phyloP scores from a whole-genome alignment of 2,113 vertebrate genomes.

The Spea multiplicata region DNA sequence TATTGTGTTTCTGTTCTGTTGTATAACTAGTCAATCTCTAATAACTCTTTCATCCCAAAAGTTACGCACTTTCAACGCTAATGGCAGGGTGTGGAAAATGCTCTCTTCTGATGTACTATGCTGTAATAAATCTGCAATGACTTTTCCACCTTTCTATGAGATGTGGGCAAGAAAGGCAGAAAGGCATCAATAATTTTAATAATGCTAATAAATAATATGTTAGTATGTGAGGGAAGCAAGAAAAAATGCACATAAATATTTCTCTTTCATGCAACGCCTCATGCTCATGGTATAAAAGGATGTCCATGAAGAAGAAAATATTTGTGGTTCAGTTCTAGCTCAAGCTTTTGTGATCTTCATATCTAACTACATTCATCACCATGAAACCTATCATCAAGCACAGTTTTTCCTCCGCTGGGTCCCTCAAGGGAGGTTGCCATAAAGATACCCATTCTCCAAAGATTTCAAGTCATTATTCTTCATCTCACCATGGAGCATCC shows the following conservation, averaged over 20 bases:
- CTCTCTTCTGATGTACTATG: conserved; percentile 3
- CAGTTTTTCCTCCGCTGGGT: conserved; percentile 3
- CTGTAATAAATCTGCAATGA: not conserved
- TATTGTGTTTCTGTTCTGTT: not conserved
- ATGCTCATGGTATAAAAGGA: conserved; percentile 8
- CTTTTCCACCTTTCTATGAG: conserved; percentile 14
- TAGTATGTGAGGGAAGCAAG: not conserved
- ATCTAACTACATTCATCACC: not conserved
- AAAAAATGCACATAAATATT: conserved; percentile 6
- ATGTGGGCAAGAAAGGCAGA: too few species aligned
- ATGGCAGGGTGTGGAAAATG: conserved; percentile 17
- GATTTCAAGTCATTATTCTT: not conserved
- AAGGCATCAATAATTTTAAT: too few species aligned
- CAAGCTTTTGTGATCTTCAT: not conserved
- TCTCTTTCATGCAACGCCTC: conserved; percentile 11
- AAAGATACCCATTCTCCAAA: not conserved
- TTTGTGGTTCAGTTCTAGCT: not conserved
- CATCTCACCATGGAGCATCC: not conserved
- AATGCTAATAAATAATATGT: too few species aligned
- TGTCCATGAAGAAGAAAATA: not conserved
- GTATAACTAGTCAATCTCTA: not conserved
- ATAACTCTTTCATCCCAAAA: conserved; percentile 24
- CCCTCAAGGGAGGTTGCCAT: not conserved
- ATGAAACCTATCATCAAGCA: conserved; percentile 14
- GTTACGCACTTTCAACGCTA: conserved; percentile 2